Evolutionary conservation across 2,888 invertebrate genomes (phyloP).

Genomic region (Orthosia cruda): DNA sequence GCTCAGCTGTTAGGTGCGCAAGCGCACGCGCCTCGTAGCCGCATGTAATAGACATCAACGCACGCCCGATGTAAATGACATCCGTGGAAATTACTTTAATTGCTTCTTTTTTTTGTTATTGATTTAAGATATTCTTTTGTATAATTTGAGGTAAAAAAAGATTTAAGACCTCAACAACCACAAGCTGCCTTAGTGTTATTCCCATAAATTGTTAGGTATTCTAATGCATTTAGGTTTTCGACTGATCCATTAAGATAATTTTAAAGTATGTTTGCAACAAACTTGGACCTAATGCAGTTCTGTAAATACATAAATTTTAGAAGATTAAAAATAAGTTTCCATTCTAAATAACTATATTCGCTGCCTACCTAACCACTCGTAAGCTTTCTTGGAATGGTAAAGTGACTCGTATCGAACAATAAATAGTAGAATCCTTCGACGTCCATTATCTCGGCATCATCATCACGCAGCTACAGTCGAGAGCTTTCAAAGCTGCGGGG

Average conservation of each 20-base stretch:
- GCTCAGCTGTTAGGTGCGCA: slow-evolving; percentile 53
- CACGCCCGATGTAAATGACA: slow-evolving; percentile 46
- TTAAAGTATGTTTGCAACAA: slow-evolving; percentile 31
- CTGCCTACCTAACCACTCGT: slow-evolving; percentile 73
- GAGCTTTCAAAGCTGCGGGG: slow-evolving; percentile 88
- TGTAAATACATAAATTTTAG: slow-evolving; percentile 25
- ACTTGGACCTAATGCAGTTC: slow-evolving; percentile 22
- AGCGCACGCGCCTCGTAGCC: slow-evolving; percentile 61
- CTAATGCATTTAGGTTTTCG: slow-evolving; percentile 29
- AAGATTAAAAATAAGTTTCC: slow-evolving; percentile 38
- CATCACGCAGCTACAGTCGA: slow-evolving; percentile 88
- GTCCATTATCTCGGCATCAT: slow-evolving; percentile 90
- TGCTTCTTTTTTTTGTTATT: not conserved
- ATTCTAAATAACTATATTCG: slow-evolving; percentile 46
- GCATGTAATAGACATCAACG: slow-evolving; percentile 81
- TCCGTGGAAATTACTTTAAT: slow-evolving; percentile 13
- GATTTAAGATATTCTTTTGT: not conserved
- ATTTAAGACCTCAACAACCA: slow-evolving; percentile 12
- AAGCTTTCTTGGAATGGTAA: slow-evolving; percentile 81
- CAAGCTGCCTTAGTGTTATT: slow-evolving; percentile 15
- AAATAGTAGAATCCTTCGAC: slow-evolving; percentile 90
- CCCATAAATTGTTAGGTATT: slow-evolving; percentile 26
- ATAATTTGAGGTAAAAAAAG: not conserved
- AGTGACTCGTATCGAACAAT: slow-evolving; percentile 87
- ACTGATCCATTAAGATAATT: slow-evolving; percentile 56